Evolutionary conservation across 1,140 invertebrate species (phyloP).

Genomic region (Sarcophaga bullata): DNA sequence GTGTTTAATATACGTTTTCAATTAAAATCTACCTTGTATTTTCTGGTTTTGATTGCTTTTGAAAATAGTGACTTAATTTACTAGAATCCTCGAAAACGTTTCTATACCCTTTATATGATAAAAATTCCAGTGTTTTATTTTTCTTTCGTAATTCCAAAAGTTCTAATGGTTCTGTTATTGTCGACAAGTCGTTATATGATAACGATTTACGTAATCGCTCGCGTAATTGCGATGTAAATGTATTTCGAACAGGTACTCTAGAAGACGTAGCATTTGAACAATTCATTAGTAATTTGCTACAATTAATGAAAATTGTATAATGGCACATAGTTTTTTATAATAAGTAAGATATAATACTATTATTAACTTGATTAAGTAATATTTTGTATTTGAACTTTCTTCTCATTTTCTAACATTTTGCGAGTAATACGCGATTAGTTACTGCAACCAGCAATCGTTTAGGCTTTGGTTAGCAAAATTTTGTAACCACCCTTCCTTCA

Average conservation of each 20-base stretch:
- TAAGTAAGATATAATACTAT: no score
- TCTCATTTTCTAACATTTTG: no score
- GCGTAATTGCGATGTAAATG: conserved; percentile 43
- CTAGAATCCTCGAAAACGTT: neutral
- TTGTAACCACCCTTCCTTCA: no score
- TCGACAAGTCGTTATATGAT: conserved; percentile 55
- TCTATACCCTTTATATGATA: conserved; percentile 24
- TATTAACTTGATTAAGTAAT: no score
- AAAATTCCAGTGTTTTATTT: conserved; percentile 14
- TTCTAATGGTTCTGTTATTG: conserved; percentile 10
- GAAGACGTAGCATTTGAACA: no score
- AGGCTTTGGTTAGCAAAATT: no score
- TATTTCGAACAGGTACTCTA: conserved; percentile 42
- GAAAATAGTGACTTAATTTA: conserved; percentile 43
- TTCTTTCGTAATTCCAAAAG: conserved; percentile 12
- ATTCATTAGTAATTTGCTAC: no score
- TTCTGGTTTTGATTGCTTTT: conserved; percentile 3
- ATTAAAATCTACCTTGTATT: conserved; percentile 5
- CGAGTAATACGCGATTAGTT: no score
- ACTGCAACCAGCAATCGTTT: no score
- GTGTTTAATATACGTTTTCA: neutral
- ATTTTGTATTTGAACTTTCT: no score
- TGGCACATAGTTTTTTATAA: no score
- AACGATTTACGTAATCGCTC: conserved; percentile 54
- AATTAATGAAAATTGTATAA: no score